Evolutionary conservation across 2,888 invertebrate genomes (phyloP), one percentile per base, ranked within the genome.

Genomic region (Carpatolechia fugitivella): DNA sequence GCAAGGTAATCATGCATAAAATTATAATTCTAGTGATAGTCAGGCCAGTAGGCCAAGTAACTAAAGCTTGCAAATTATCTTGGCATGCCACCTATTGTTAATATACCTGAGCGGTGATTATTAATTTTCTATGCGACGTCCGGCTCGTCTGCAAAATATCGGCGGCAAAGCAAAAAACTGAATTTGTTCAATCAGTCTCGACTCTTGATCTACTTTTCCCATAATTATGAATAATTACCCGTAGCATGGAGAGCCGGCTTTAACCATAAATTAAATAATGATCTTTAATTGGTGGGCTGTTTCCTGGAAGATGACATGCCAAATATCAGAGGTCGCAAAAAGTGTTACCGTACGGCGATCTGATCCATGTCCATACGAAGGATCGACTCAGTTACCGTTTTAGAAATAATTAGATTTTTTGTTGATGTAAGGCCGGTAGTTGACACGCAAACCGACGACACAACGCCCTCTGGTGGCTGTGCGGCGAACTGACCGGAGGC

Each of bases 341-440:
- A 69, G 62, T 30, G 47, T 57, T 57, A 57, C 57, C 57, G 57
- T 57, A 57, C 38, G 52, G 36, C 40, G 51, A 35, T 50, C 50
- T 31, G 40, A 16, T 40, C 11, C 36, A 40, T 29, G n/a, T 8
- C 47, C 38, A 14, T 41, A 72, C 69, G 70, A 69, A 73, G 69
- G 78, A 78, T 78, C 78, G 78, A 86, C 85, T 81, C 75, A 81
- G 80, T 81, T 85, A 86, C 85, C 85, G 88, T 86, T 88, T 82
- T 80, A 70, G 76, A 72, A 79, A 83, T 86, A 86, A 86, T 87
- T 85, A 83, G 72, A 68, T 82, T 82, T 84, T 83, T 85, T 84
- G 20, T 24, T 20, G 40, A 64, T 62, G 70, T 74, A 79, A 81
- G 72, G 81, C 80, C 78, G 72, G 82, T 78, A 82, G 86, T 81